Evolutionary conservation across 2,113 vertebrate genomes (phyloP).

Genomic region (Rhadina sibilatrix): DNA sequence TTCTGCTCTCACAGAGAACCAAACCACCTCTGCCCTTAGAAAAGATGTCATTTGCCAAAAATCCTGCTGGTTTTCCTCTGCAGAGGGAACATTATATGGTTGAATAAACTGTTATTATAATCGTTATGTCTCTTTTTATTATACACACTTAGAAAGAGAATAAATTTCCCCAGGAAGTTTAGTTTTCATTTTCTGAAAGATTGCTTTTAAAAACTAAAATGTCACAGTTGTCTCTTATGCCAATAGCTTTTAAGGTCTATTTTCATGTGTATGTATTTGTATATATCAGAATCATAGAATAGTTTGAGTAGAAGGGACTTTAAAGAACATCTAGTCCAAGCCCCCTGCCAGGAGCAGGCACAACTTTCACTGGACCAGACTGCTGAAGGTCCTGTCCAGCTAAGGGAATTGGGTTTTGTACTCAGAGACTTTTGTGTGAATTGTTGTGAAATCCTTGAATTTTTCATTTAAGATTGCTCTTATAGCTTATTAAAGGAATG

Average conservation of each 20-base stretch:
- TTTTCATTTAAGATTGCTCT: not conserved
- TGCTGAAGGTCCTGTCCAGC: not conserved
- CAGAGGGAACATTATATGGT: not conserved
- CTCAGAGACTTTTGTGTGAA: not conserved
- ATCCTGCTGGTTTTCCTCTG: not conserved
- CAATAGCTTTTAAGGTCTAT: not conserved
- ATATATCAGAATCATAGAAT: not conserved
- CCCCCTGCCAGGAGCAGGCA: not conserved
- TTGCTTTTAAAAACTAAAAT: fast-evolving
- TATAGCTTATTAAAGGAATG: constrained; percentile 1
- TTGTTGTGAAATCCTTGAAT: not conserved
- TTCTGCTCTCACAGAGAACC: not conserved
- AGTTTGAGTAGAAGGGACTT: not conserved
- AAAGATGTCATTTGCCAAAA: not conserved
- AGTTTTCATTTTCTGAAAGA: not conserved
- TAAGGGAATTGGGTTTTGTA: not conserved
- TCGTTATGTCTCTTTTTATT: not conserved
- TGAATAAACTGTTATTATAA: not conserved
- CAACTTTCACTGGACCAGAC: not conserved
- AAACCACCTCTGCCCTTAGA: not conserved
- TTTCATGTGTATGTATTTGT: not conserved
- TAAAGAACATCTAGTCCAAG: not conserved
- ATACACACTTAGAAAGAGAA: not conserved
- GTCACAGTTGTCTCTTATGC: not conserved
- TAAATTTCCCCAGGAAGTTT: not conserved